phyloP scores from a whole-genome alignment of 2,113 vertebrate genomes.

The Colinus virginianus region DNA sequence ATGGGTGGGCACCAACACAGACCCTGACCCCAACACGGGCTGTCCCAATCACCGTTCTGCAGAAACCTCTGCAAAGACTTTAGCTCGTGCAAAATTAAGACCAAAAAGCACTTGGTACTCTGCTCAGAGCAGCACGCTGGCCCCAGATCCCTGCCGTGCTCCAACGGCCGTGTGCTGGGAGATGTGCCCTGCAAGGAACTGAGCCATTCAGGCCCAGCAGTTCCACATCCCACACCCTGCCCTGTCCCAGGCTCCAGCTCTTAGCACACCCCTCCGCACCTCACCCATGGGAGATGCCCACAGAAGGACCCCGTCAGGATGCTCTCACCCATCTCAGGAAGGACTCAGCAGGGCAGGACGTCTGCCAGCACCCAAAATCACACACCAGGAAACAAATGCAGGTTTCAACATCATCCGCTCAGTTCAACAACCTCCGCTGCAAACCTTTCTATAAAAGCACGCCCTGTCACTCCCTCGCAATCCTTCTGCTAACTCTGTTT shows the following conservation, averaged over 20 bases:
- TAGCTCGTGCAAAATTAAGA: neutral
- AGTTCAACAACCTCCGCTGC: slow-evolving; percentile 27
- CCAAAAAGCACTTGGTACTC: rapidly evolving
- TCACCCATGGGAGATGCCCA: neutral
- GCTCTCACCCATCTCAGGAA: neutral
- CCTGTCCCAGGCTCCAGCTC: rapidly evolving
- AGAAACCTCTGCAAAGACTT: neutral
- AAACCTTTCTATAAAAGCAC: slow-evolving; percentile 22
- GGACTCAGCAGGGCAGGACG: neutral
- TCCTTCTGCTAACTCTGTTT: slow-evolving; percentile 39
- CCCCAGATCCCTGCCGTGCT: rapidly evolving
- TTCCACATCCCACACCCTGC: neutral
- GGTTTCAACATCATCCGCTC: slow-evolving; percentile 60
- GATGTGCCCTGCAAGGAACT: rapidly evolving
- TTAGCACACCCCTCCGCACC: neutral
- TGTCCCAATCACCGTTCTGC: neutral
- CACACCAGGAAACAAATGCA: neutral
- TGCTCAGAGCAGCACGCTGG: neutral
- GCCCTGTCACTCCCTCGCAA: slow-evolving; percentile 17
- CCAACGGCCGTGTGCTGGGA: rapidly evolving
- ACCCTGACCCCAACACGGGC: no score
- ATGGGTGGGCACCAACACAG: neutral
- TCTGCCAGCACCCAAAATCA: neutral
- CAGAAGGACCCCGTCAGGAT: neutral
- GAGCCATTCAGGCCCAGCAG: rapidly evolving